A percentile compares a stretch with the other conserved stretches of the same genome.
Conservation (phyloP, 2,888 invertebrate species). For the Eupeodes latifasciatus region DNA sequence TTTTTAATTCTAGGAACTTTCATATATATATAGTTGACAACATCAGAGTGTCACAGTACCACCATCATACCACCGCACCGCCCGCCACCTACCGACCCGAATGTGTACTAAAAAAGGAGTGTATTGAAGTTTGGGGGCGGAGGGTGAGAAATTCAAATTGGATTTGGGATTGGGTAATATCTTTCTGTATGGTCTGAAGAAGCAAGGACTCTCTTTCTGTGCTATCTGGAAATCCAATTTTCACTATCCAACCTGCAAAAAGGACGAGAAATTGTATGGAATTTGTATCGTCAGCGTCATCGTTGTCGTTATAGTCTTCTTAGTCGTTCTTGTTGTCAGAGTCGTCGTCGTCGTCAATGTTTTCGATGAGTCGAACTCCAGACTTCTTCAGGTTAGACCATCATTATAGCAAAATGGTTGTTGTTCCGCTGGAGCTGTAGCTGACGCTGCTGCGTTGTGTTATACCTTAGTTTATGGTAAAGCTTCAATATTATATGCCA, state of each 20-base stretch:
- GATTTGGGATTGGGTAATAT: conserved; percentile 39
- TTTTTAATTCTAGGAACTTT: neutral
- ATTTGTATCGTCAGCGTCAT: neutral
- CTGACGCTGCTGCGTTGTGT: conserved; percentile 2
- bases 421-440: neutral
- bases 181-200: conserved; percentile 2
- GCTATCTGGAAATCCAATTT: conserved; percentile 40
- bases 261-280: neutral
- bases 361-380: no score
- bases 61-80: neutral
- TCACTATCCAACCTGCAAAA: conserved; percentile 21
- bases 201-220: neutral
- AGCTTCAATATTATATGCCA: conserved; percentile 12
- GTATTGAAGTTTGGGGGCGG: neutral
- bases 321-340: neutral
- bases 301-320: neutral
- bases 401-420: no score
- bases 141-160: conserved; percentile 34
- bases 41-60: neutral
- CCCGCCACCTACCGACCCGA: no score
- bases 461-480: neutral
- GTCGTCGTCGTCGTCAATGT: neutral
- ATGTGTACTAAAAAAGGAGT: neutral
- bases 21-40: conserved; percentile 7
- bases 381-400: neutral